Base-by-base conservation (phyloP, 2,797 vertebrate species). In the Cynodonichthys magdalenae region DNA sequence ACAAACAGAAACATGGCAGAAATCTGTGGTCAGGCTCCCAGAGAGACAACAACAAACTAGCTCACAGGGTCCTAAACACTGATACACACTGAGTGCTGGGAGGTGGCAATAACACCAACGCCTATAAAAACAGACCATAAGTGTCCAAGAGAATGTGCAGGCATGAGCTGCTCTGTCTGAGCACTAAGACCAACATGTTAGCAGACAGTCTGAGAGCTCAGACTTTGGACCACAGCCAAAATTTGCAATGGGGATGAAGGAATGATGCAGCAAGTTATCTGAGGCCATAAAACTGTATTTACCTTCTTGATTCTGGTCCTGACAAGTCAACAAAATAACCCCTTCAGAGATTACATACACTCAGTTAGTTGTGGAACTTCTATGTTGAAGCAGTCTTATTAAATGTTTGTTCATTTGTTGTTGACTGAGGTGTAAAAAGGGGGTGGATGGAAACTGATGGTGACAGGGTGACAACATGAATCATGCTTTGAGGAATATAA, bases 131-230 rank as follows among this genome's bases (percentile, higher is more conserved):
- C 42, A 54, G 15, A 69, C 24, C 50, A 11, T 4, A 49, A 70
- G 57, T 54, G 63, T 67, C 44, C 55, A 72, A 53, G 46, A 75
- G 59, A 71, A 78, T 63, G 69, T 71, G 61, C 49, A 47, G 55
- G 56, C 19, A 60, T 51, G 55, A 46, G 42, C 46, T 53, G 11
- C 58, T 58, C 53, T 60, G 74, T 71, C 58, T 50, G 59, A 56
- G 50, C 62, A 74, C 51, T 53, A 66, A 50, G 63, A 69, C 51
- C 63, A 74, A 70, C 12, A 74, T 39, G 66, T 81, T 53, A 81
- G 54, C 69, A 69, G 62, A 48, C 11, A 1, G 66, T 60, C 70
- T 78, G 61, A 70, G 63, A 59, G 42, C 63, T 44, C 15, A 56
- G 61, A 70, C 36, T 59, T 53, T 81, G 75, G 73, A 80, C 44